Conservation (phyloP, 2,888 invertebrate genomes). For the Macaria liturata region DNA sequence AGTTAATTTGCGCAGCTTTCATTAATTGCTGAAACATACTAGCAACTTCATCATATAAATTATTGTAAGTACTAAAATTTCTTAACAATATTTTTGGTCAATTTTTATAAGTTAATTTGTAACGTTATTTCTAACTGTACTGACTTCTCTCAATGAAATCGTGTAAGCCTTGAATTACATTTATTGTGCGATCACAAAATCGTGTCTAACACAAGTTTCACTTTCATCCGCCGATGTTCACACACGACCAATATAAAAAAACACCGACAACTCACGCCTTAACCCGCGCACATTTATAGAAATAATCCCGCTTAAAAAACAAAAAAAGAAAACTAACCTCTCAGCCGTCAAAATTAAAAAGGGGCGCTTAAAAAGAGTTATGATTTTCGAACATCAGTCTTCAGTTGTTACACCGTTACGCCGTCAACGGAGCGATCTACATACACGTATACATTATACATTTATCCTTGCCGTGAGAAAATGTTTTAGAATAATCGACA, state of each 20-base stretch:
- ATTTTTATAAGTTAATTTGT: too few relatives aligned
- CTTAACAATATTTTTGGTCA: too few relatives aligned
- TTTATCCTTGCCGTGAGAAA: slow-evolving; percentile 73
- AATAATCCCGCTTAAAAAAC: slow-evolving; percentile 66
- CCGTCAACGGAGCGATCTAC: slow-evolving; percentile 56
- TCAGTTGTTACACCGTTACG: slow-evolving; percentile 57
- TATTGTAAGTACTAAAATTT: too few relatives aligned
- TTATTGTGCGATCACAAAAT: not conserved
- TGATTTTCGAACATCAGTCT: slow-evolving; percentile 64
- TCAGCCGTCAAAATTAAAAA: slow-evolving; percentile 66
- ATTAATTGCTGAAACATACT: too few relatives aligned
- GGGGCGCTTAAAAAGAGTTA: slow-evolving; percentile 47
- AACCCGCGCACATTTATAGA: slow-evolving; percentile 66
- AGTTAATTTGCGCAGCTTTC: too few relatives aligned
- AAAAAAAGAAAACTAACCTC: slow-evolving; percentile 51
- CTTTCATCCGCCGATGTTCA: slow-evolving; percentile 57
- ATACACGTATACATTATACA: slow-evolving; percentile 43
- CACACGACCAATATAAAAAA: slow-evolving; percentile 59
- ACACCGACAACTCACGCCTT: slow-evolving; percentile 55
- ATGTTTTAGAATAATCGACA: slow-evolving; percentile 62
- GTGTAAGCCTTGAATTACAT: slow-evolving; percentile 11
- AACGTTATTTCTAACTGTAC: too few relatives aligned
- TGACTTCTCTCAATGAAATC: slow-evolving; percentile 1
- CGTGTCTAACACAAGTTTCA: slow-evolving; percentile 37
- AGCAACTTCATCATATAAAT: too few relatives aligned